Conservation (phyloP, 1,140 invertebrate genomes). For the Maconellicoccus hirsutus region DNA sequence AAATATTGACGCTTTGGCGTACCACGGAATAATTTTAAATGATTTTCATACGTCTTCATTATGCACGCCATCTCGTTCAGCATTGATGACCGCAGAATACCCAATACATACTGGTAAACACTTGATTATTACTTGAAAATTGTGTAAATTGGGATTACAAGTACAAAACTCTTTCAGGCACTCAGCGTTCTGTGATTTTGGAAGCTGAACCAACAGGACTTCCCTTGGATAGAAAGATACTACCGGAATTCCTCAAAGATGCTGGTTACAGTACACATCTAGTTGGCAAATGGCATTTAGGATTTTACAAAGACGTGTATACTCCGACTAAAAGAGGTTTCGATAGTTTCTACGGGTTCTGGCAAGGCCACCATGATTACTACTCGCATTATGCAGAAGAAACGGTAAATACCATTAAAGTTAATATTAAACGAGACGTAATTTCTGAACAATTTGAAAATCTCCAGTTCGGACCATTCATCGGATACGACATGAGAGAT, state of each 20-base stretch:
- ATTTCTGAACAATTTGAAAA: neutral
- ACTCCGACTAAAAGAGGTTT: constrained; percentile 70
- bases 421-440: no score
- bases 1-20: constrained; percentile 51
- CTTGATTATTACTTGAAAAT: no score
- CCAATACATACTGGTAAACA: constrained; percentile 68
- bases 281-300: constrained; percentile 88
- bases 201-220: constrained; percentile 61
- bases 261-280: constrained; percentile 68
- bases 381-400: constrained; percentile 67
- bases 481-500: constrained; percentile 27
- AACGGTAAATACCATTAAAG: constrained; percentile 35
- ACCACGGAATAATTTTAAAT: constrained; percentile 55
- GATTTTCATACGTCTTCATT: constrained; percentile 75
- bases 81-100: constrained; percentile 50
- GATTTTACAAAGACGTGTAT: constrained; percentile 52
- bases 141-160: neutral
- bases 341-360: constrained; percentile 72
- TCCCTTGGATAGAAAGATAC: constrained; percentile 51
- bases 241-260: constrained; percentile 62
- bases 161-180: constrained; percentile 40
- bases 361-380: constrained; percentile 79
- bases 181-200: constrained; percentile 64
- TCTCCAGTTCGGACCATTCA: constrained; percentile 35
- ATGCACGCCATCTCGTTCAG: constrained; percentile 56